Conservation (phyloP, 2,113 vertebrate species). For the Puntigrus tetrazona region DNA sequence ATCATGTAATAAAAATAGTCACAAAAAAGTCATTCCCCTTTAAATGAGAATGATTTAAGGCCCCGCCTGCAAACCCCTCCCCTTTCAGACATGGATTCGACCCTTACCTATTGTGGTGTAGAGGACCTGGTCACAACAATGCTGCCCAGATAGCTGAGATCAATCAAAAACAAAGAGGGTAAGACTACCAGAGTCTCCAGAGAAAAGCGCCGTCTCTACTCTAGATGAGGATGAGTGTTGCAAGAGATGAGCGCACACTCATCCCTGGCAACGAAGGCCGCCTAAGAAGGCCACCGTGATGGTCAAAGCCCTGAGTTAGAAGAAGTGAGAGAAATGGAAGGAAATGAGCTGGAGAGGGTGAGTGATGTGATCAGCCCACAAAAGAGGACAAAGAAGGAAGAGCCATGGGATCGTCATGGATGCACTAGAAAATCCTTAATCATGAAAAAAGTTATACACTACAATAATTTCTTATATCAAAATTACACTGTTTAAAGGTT, state of each 20-base stretch:
- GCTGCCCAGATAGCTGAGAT: conserved; percentile 99
- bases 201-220: conserved; percentile 67
- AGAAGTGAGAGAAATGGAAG: conserved; percentile 47
- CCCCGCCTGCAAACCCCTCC: conserved; percentile 89
- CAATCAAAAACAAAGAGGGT: conserved; percentile 99
- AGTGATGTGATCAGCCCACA: conserved; percentile 54
- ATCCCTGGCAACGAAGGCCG: conserved; percentile 57
- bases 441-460: conserved; percentile 32
- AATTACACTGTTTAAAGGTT: neutral
- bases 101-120: conserved; percentile 99
- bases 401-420: conserved; percentile 49
- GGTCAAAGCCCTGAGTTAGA: conserved; percentile 56
- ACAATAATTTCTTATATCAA: conserved; percentile 16
- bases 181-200: conserved; percentile 78
- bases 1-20: neutral
- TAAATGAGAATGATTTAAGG: conserved; percentile 94
- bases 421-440: conserved; percentile 42
- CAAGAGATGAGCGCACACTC: conserved; percentile 57
- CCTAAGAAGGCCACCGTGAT: conserved; percentile 54
- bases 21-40: conserved; percentile 85
- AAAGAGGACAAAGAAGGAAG: conserved; percentile 50
- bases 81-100: conserved; percentile 95
- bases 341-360: conserved; percentile 48
- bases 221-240: conserved; percentile 55
- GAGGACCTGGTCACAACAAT: conserved; percentile 99